Conservation (phyloP, 2,888 invertebrate species). For the Acronicta leporina region DNA sequence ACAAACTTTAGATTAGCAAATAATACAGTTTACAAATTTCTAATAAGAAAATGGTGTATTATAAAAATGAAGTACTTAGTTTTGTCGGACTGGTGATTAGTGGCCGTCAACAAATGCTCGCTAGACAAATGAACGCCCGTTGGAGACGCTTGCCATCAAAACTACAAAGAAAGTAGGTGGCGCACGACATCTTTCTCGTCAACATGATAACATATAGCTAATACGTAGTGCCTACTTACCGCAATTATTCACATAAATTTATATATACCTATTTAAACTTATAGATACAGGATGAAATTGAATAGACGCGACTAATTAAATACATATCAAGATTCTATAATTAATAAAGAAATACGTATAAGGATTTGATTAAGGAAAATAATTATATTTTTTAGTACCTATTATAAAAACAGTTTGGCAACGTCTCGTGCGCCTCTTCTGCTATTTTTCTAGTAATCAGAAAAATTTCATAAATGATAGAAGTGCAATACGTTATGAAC, state of each 20-base stretch:
- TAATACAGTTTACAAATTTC: not conserved
- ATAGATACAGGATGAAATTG: not conserved
- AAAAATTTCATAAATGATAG: no score
- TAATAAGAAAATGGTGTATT: conserved; percentile 11
- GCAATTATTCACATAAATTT: conserved; percentile 30
- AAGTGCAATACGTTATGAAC: no score
- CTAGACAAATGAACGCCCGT: conserved; percentile 69
- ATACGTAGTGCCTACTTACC: conserved; percentile 28
- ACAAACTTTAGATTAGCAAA: no score
- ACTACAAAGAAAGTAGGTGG: conserved; percentile 71
- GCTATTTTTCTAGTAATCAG: no score
- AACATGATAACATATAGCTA: conserved; percentile 37
- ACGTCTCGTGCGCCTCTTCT: no score
- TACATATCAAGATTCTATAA: no score
- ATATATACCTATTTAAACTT: not conserved
- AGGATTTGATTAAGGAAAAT: no score
- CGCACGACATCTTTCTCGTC: conserved; percentile 53
- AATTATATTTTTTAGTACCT: no score
- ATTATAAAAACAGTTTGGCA: no score
- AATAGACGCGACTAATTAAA: no score
- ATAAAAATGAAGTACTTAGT: conserved; percentile 24
- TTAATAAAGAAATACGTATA: no score
- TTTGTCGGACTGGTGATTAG: conserved; percentile 62
- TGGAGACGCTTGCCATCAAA: conserved; percentile 62
- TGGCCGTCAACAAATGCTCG: conserved; percentile 63